Conservation (phyloP, 1,140 invertebrate genomes). For the Lordiphosa stackelbergi region DNA sequence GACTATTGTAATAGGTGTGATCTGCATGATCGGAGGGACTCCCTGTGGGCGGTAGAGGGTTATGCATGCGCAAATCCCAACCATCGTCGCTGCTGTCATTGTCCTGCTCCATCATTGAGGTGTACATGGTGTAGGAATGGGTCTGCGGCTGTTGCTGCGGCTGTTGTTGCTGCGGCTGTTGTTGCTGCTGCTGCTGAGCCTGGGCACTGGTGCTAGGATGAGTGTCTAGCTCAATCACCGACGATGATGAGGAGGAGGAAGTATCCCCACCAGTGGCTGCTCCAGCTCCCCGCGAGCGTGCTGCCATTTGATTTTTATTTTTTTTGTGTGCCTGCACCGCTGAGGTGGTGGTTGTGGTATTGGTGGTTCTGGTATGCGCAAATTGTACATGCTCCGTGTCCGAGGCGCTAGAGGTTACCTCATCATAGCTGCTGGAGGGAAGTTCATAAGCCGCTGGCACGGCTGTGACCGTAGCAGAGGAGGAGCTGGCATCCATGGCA, state of each 20-base stretch:
- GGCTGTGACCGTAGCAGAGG: constrained; percentile 5
- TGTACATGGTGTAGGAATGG: constrained; percentile 4
- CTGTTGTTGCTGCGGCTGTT: constrained; percentile 35
- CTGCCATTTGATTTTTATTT: constrained; percentile 31
- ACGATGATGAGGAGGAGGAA: constrained; percentile 30
- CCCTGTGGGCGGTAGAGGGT: constrained; percentile 22
- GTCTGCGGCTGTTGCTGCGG: constrained; percentile 4
- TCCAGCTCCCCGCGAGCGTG: constrained; percentile 10
- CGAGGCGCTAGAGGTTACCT: constrained; percentile 63
- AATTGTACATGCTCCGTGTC: constrained; percentile 70
- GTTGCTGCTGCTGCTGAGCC: constrained; percentile 39
- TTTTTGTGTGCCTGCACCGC: constrained; percentile 58
- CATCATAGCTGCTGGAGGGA: constrained; percentile 49
- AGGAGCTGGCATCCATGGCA: constrained; percentile 42
- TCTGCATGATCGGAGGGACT: constrained; percentile 34
- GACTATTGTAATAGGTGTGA: constrained; percentile 57
- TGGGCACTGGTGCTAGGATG: constrained; percentile 60
- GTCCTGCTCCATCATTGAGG: constrained; percentile 26
- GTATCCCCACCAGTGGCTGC: constrained; percentile 5
- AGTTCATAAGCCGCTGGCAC: constrained; percentile 33
- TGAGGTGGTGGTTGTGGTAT: constrained; percentile 69
- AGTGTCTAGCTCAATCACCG: constrained; percentile 46
- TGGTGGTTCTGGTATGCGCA: constrained; percentile 68
- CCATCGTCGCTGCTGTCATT: constrained; percentile 59
- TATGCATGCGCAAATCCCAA: constrained; percentile 55